Percentiles rank a stretch among this genome's conserved stretches.
Conservation (phyloP, 2,888 invertebrate species). For the Subacronicta megacephala region DNA sequence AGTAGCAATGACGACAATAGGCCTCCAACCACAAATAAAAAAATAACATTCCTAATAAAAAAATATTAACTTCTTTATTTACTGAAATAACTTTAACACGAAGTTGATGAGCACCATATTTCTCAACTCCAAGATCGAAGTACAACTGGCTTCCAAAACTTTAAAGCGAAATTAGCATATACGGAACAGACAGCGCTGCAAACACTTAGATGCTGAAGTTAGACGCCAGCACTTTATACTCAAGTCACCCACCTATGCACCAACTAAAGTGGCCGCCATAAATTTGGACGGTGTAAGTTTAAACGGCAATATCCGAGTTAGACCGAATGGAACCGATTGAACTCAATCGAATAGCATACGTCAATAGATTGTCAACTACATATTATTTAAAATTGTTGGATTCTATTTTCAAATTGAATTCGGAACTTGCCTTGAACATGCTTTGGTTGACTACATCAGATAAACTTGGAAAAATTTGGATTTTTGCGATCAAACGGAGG, state of each 20-base stretch:
- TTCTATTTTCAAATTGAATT: neutral
- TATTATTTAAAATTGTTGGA: neutral
- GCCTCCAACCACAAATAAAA: no score
- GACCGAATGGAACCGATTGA: constrained; percentile 60
- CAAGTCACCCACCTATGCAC: constrained; percentile 74
- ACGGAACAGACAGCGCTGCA: constrained; percentile 48
- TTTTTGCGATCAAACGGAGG: no score
- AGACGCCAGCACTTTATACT: constrained; percentile 49
- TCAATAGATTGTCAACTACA: neutral
- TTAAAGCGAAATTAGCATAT: constrained; percentile 49
- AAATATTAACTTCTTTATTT: neutral
- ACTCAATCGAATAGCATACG: neutral
- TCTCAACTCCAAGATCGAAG: constrained; percentile 28
- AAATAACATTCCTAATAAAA: no score
- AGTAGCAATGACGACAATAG: no score
- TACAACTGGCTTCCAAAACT: constrained; percentile 31
- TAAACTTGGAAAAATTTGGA: no score
- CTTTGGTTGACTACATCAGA: no score
- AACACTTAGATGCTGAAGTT: constrained; percentile 55
- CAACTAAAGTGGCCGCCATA: constrained; percentile 82
- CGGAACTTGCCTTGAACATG: no score
- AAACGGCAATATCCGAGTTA: constrained; percentile 68
- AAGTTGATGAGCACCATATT: constrained; percentile 21
- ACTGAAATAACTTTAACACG: neutral
- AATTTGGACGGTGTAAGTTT: constrained; percentile 84